phyloP scores from a whole-genome alignment of 2,888 invertebrate species.

The Melipona bicolor region DNA sequence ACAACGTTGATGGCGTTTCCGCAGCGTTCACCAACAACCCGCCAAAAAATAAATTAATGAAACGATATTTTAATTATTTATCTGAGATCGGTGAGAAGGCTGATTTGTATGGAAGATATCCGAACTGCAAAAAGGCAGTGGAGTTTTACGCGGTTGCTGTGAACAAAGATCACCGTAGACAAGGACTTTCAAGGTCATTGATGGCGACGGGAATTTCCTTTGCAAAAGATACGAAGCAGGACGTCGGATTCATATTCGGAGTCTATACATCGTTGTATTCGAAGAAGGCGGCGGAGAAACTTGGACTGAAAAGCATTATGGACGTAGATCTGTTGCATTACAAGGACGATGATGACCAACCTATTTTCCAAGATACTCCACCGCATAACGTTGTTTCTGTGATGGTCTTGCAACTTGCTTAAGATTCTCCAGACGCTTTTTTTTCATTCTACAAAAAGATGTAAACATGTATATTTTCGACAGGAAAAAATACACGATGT shows the following conservation, averaged over 20 bases:
- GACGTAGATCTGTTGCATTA: slow-evolving; percentile 44
- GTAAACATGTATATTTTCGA: not conserved
- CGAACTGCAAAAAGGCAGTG: slow-evolving; percentile 47
- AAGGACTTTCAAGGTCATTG: slow-evolving; percentile 63
- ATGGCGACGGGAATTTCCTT: slow-evolving; percentile 54
- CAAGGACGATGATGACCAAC: not conserved
- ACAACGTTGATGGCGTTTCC: slow-evolving; percentile 20
- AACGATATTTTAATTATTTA: slow-evolving; percentile 66
- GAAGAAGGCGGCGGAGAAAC: slow-evolving; percentile 2
- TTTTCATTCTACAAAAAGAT: not conserved
- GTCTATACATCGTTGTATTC: slow-evolving; percentile 37
- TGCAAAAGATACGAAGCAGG: slow-evolving; percentile 30
- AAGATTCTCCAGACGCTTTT: not conserved
- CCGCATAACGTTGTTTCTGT: slow-evolving; percentile 48
- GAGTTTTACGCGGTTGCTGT: slow-evolving; percentile 73
- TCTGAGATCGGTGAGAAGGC: slow-evolving; percentile 59
- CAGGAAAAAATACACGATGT: not conserved
- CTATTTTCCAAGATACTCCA: slow-evolving; percentile 41
- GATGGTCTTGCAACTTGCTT: slow-evolving; percentile 17
- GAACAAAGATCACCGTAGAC: slow-evolving; percentile 62
- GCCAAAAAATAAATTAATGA: slow-evolving; percentile 49
- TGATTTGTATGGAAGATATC: slow-evolving; percentile 55
- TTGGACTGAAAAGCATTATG: slow-evolving; percentile 24
- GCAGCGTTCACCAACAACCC: slow-evolving; percentile 45
- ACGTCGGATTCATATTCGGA: slow-evolving; percentile 51